Percentiles rank a stretch among this genome's conserved stretches.
These are phyloP conservation scores for Macrophya alboannulata DNA, from an alignment of 2,888 invertebrate genomes.

Conservation along the genomic window DNA sequence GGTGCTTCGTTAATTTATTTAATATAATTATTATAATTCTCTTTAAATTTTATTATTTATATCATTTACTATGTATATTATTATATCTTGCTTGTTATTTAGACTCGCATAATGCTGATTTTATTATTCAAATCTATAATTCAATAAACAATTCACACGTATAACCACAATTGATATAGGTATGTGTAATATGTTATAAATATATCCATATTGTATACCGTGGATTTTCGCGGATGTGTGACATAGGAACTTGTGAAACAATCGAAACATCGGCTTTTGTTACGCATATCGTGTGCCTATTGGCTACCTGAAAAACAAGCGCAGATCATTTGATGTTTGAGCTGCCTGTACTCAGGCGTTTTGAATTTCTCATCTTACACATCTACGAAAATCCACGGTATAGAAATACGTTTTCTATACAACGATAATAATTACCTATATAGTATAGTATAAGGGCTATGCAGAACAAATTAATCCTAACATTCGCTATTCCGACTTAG, in stretches of 20 bases:
- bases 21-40: conserved; percentile 30
- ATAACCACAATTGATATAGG: conserved; percentile 73
- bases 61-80: neutral
- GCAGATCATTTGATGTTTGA: too few species aligned
- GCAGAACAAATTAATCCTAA: conserved; percentile 16
- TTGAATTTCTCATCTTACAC: too few species aligned
- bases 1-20: conserved; percentile 41
- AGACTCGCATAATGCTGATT: conserved; percentile 56
- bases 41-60: neutral
- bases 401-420: conserved; percentile 70
- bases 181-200: conserved; percentile 55
- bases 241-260: too few species aligned
- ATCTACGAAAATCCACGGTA: too few species aligned
- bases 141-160: conserved; percentile 77
- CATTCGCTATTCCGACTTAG: neutral
- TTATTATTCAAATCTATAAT: conserved; percentile 75
- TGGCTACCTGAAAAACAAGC: too few species aligned
- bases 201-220: too few species aligned
- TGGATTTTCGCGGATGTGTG: too few species aligned
- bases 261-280: too few species aligned
- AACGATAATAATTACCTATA: conserved; percentile 73
- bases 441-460: conserved; percentile 10
- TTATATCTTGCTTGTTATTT: conserved; percentile 37
- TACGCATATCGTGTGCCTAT: too few species aligned
- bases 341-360: too few species aligned